These are phyloP conservation scores for Herpailurus yagouaroundi DNA, from an alignment of 2,113 vertebrate genomes.

Conservation along the genomic window DNA sequence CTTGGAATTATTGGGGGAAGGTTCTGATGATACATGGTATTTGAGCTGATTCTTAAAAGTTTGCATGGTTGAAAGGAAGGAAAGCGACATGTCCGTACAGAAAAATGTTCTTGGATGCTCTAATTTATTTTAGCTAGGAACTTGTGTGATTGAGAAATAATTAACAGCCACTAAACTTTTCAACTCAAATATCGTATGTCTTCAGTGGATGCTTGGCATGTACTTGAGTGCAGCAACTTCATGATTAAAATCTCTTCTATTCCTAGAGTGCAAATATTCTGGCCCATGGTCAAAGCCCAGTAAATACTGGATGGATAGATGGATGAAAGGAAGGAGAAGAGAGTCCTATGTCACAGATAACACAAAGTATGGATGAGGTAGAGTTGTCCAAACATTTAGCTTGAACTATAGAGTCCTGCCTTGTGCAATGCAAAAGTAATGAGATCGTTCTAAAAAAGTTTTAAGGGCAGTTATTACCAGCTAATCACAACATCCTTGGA, in stretches of 20 bases:
- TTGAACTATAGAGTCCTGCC: not conserved
- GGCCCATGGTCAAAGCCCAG: not conserved
- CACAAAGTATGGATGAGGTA: not conserved
- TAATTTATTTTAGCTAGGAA: conserved; percentile 5
- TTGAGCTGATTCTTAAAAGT: not conserved
- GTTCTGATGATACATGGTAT: not conserved
- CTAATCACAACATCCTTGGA: conserved; percentile 9
- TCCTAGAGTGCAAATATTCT: not conserved
- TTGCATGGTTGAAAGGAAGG: not conserved
- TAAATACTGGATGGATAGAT: not conserved
- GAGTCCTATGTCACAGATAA: not conserved
- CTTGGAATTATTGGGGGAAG: not conserved
- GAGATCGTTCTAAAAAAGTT: not conserved
- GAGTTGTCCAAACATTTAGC: not conserved
- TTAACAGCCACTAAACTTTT: not conserved
- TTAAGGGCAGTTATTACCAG: not conserved
- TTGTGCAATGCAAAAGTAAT: not conserved
- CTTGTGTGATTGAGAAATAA: not conserved
- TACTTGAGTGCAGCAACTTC: not conserved
- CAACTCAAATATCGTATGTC: not conserved
- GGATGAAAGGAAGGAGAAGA: not conserved
- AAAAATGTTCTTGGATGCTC: not conserved
- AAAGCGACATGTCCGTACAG: not conserved
- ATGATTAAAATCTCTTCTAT: not conserved
- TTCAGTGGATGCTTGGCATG: not conserved